phyloP scores from a whole-genome alignment of 2,888 invertebrate genomes.

The Galerucella calmariensis region DNA sequence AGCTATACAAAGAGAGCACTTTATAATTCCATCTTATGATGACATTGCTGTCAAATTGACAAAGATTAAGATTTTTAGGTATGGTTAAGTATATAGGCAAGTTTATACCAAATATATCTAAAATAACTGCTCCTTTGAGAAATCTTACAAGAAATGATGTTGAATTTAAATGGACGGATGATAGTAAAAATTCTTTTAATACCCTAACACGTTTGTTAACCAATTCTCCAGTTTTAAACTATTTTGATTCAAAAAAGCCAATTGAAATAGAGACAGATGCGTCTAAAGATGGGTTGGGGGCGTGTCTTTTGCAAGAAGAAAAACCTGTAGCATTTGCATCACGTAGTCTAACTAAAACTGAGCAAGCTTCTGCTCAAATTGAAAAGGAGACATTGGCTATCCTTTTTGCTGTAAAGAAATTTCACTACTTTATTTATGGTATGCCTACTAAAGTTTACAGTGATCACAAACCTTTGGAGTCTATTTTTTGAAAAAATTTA shows the following conservation, averaged over 20 bases:
- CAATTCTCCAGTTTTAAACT: slow-evolving; percentile 10
- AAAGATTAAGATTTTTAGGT: slow-evolving; percentile 43
- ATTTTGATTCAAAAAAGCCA: slow-evolving; percentile 11
- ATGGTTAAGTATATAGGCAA: slow-evolving; percentile 43
- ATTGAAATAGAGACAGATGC: slow-evolving; percentile 6
- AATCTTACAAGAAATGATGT: slow-evolving; percentile 12
- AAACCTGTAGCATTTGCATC: slow-evolving; percentile 15
- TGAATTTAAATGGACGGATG: slow-evolving; percentile 17
- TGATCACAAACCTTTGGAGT: slow-evolving; percentile 56
- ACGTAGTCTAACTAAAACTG: slow-evolving; percentile 16
- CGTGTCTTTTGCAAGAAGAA: slow-evolving; percentile 5
- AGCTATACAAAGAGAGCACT: slow-evolving; percentile 31
- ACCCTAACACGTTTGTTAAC: slow-evolving; percentile 10
- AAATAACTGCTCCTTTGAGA: slow-evolving; percentile 30
- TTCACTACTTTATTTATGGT: slow-evolving; percentile 55
- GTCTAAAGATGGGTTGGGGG: neutral
- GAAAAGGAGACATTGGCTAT: slow-evolving; percentile 11
- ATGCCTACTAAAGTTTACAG: slow-evolving; percentile 48
- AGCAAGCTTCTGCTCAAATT: slow-evolving; percentile 9
- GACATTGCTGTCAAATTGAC: slow-evolving; percentile 25
- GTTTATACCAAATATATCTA: slow-evolving; percentile 45
- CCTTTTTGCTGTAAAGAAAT: slow-evolving; percentile 52
- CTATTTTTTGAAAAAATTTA: slow-evolving; percentile 52
- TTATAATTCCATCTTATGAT: slow-evolving; percentile 34
- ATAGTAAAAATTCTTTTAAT: slow-evolving; percentile 4